A percentile compares a stretch with the other conserved stretches of the same genome.
phyloP scores from a whole-genome alignment of 2,888 invertebrate species.

The Phyllotreta cruciferae region DNA sequence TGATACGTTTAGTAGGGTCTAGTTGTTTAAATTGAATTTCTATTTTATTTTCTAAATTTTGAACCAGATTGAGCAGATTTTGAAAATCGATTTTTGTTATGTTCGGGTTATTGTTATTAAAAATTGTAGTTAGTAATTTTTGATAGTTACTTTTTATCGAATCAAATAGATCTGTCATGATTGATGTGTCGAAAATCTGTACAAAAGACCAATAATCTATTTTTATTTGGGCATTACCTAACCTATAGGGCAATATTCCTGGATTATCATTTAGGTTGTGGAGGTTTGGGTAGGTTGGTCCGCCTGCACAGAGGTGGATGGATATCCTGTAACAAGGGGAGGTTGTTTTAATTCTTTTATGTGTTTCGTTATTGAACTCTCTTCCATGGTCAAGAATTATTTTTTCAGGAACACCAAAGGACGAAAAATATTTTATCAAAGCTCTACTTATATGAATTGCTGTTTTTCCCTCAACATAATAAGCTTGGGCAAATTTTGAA shows the following conservation, averaged over 20 bases:
- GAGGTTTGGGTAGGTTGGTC: constrained; percentile 18
- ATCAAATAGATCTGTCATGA: no score
- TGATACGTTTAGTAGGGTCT: no score
- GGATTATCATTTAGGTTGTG: constrained; percentile 22
- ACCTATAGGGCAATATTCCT: constrained; percentile 28
- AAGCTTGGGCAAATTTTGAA: not conserved
- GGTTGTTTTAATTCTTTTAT: constrained; percentile 34
- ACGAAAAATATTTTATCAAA: constrained; percentile 18
- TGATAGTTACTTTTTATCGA: no score
- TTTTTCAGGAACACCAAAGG: constrained; percentile 22
- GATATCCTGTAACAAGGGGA: constrained; percentile 28
- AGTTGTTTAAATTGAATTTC: no score
- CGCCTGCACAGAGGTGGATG: constrained; percentile 6
- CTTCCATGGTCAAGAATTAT: constrained; percentile 21
- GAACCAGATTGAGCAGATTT: no score
- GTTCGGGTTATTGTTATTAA: no score
- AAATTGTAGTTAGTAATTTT: no score
- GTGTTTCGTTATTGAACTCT: constrained; percentile 22
- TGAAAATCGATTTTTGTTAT: no score
- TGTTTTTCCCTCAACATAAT: no score
- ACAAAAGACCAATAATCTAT: constrained; percentile 30
- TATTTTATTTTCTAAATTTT: no score
- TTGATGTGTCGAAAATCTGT: not conserved
- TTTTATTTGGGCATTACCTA: constrained; percentile 33
- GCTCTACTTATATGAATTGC: no score